Evolutionary conservation across 2,113 vertebrate genomes (phyloP).

Genomic region (Pseudorectes ferrugineus): DNA sequence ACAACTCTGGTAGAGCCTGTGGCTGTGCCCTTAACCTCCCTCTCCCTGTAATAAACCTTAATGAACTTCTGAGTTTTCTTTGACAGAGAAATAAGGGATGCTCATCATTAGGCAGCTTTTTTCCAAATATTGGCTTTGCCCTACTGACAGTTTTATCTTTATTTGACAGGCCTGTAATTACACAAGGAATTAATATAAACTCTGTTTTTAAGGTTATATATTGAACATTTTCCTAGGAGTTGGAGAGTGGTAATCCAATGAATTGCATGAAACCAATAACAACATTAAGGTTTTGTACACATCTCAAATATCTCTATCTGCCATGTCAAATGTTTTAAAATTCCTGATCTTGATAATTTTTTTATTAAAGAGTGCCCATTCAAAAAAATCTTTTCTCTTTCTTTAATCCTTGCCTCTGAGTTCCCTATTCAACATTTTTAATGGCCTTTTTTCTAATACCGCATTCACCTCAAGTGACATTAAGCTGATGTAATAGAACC

Average conservation of each 20-base stretch:
- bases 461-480: conserved; percentile 45
- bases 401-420: background rate
- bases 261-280: background rate
- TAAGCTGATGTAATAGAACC: conserved; percentile 61
- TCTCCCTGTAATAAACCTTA: background rate
- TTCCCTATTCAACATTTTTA: conserved; percentile 14
- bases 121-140: background rate
- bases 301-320: background rate
- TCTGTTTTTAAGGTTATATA: background rate
- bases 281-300: background rate
- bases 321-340: background rate
- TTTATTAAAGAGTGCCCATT: background rate
- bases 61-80: background rate
- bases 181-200: background rate
- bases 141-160: background rate
- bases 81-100: background rate
- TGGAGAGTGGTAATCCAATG: background rate
- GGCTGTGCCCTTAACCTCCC: background rate
- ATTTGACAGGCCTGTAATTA: background rate
- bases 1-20: background rate
- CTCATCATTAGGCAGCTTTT: background rate
- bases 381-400: background rate
- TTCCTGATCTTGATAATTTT: background rate
- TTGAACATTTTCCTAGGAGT: background rate
- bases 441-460: background rate